Evolutionary conservation across 2,113 vertebrate species (phyloP).

Genomic region (Lepus americanus): DNA sequence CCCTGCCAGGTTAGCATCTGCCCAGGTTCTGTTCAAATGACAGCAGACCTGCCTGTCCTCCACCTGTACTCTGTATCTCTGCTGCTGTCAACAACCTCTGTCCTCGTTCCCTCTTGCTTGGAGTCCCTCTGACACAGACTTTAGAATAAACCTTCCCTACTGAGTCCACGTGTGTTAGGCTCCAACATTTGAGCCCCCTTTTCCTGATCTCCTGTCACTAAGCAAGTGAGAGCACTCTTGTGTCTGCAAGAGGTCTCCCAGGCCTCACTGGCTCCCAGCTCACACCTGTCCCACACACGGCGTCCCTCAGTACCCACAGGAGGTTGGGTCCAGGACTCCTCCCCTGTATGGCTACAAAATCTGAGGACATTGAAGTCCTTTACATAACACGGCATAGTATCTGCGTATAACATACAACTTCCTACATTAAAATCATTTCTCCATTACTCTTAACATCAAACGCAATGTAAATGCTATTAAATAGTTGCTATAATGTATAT

Average conservation of each 20-base stretch:
- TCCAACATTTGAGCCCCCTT: neutral
- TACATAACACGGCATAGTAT: no score
- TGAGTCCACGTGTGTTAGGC: no score
- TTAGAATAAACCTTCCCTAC: neutral
- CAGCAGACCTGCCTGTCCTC: rapidly evolving
- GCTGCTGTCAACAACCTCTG: neutral
- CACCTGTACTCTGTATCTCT: neutral
- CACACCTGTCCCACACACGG: neutral
- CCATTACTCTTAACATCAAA: no score
- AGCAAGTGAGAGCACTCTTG: neutral
- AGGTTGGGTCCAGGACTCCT: no score
- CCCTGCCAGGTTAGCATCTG: neutral
- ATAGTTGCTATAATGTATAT: no score
- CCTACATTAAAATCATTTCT: no score
- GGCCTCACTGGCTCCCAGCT: neutral
- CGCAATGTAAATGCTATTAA: no score
- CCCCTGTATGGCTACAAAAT: no score
- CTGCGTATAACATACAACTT: no score
- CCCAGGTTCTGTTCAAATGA: neutral
- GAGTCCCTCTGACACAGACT: neutral
- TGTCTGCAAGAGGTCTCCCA: rapidly evolving
- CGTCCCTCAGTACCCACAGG: no score
- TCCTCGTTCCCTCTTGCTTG: neutral
- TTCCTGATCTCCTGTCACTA: neutral
- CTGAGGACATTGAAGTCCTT: no score